A percentile compares a stretch with the other conserved stretches of the same genome.
Conservation (phyloP, 2,113 vertebrate species). For the Gallinago paraguaiae region DNA sequence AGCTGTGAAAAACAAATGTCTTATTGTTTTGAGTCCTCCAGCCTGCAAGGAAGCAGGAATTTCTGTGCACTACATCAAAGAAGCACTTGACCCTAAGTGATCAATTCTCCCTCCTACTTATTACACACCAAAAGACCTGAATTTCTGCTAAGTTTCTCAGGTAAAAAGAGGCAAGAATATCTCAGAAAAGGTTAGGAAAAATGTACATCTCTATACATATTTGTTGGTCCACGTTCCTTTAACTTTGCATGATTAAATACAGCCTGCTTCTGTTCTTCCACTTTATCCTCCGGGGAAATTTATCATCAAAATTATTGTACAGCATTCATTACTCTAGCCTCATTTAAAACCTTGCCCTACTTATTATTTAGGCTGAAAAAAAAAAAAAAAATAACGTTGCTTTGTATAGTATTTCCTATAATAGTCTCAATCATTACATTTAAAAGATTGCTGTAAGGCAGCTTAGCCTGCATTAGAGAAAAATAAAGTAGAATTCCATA, state of each 20-base stretch:
- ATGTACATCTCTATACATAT: slow-evolving; percentile 25
- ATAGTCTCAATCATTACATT: slow-evolving; percentile 67
- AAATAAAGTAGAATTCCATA: slow-evolving; percentile 32
- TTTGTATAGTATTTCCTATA: slow-evolving; percentile 62
- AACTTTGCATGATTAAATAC: slow-evolving; percentile 66
- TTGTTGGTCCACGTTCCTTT: slow-evolving; percentile 46
- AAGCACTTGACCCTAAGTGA: slow-evolving; percentile 30
- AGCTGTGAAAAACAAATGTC: slow-evolving; percentile 20
- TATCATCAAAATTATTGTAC: slow-evolving; percentile 69
- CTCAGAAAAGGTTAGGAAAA: not conserved
- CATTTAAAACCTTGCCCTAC: slow-evolving; percentile 70
- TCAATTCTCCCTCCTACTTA: slow-evolving; percentile 46
- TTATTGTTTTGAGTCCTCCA: slow-evolving; percentile 5
- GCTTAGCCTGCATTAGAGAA: slow-evolving; percentile 52
- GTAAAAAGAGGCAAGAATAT: slow-evolving; percentile 2
- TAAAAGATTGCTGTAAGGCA: slow-evolving; percentile 65
- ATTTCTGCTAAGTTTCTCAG: not conserved
- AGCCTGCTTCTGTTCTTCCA: slow-evolving; percentile 59
- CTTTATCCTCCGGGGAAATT: slow-evolving; percentile 65
- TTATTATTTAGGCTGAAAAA: slow-evolving; percentile 67
- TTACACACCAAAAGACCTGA: not conserved
- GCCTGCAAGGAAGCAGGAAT: slow-evolving; percentile 8
- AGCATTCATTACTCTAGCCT: slow-evolving; percentile 66
- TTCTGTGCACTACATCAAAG: slow-evolving; percentile 9
- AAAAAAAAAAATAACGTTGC: slow-evolving; percentile 11